phyloP scores from a whole-genome alignment of 2,888 invertebrate genomes.

The Platypus cylindrus region DNA sequence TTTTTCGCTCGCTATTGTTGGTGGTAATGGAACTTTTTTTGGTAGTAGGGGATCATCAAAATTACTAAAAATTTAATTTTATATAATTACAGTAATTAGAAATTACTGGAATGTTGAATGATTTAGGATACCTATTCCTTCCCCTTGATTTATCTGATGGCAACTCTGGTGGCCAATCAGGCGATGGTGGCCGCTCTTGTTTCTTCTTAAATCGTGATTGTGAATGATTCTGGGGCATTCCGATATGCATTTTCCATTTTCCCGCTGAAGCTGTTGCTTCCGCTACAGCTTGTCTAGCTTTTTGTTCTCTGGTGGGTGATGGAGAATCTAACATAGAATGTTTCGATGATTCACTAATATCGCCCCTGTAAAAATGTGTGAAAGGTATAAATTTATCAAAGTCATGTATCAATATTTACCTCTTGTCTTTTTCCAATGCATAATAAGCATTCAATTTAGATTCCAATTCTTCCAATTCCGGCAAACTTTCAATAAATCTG shows the following conservation, averaged over 20 bases:
- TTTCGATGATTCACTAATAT: slow-evolving; percentile 29
- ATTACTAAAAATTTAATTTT: slow-evolving; percentile 5
- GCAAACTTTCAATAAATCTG: slow-evolving; percentile 53
- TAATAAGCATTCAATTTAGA: slow-evolving; percentile 68
- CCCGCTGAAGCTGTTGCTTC: slow-evolving; percentile 38
- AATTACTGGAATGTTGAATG: neutral
- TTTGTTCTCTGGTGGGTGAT: slow-evolving; percentile 35
- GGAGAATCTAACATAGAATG: slow-evolving; percentile 32
- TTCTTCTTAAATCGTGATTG: slow-evolving; percentile 51
- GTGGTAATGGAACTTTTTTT: slow-evolving; percentile 35
- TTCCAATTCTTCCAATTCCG: slow-evolving; percentile 63
- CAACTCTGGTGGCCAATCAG: slow-evolving; percentile 36
- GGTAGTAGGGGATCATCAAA: slow-evolving; percentile 16
- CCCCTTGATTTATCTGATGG: slow-evolving; percentile 10
- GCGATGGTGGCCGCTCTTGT: slow-evolving; percentile 32
- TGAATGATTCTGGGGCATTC: slow-evolving; percentile 38
- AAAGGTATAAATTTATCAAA: slow-evolving; percentile 4
- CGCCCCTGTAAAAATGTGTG: slow-evolving; percentile 21
- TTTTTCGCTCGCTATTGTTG: slow-evolving; percentile 40
- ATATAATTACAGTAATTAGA: too few relatives aligned
- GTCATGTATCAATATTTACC: too few relatives aligned
- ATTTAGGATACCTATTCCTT: slow-evolving; percentile 8
- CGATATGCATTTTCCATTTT: slow-evolving; percentile 62
- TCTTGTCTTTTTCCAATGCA: slow-evolving; percentile 58
- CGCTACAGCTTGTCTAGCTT: slow-evolving; percentile 37